phyloP scores from a whole-genome alignment of 2,888 invertebrate species.

The Drosophila hamatofila region DNA sequence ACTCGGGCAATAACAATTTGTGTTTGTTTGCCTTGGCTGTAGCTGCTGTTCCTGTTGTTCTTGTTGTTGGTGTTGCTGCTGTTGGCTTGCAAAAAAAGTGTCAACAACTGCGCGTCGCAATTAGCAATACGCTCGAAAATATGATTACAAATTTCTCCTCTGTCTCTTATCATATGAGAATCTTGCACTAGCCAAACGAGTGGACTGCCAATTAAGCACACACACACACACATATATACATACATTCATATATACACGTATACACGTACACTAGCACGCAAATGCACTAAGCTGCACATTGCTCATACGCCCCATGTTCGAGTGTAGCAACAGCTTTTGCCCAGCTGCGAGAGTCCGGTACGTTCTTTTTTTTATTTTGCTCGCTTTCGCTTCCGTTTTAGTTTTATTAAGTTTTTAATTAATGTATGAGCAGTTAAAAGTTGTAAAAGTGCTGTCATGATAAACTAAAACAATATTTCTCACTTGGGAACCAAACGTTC shows the following conservation, averaged over 20 bases:
- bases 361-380: neutral
- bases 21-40: constrained; percentile 29
- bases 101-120: constrained; percentile 64
- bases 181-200: constrained; percentile 20
- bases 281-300: constrained; percentile 22
- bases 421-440: constrained; percentile 81
- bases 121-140: constrained; percentile 55
- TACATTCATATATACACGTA: neutral
- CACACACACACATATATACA: neutral
- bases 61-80: constrained; percentile 1
- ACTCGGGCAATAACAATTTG: constrained; percentile 19
- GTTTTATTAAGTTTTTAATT: constrained; percentile 80
- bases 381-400: constrained; percentile 44
- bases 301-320: constrained; percentile 33
- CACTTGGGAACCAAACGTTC: constrained; percentile 59
- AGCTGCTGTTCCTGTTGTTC: neutral
- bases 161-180: constrained; percentile 38
- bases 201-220: constrained; percentile 34
- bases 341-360: constrained; percentile 49
- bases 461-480: constrained; percentile 81
- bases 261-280: neutral
- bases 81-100: constrained; percentile 46
- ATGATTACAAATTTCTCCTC: constrained; percentile 20
- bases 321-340: constrained; percentile 45
- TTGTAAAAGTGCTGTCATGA: constrained; percentile 81